Base-by-base conservation (phyloP, 92 coral and sea anemone genomes). In the Phymanthus crucifer region DNA sequence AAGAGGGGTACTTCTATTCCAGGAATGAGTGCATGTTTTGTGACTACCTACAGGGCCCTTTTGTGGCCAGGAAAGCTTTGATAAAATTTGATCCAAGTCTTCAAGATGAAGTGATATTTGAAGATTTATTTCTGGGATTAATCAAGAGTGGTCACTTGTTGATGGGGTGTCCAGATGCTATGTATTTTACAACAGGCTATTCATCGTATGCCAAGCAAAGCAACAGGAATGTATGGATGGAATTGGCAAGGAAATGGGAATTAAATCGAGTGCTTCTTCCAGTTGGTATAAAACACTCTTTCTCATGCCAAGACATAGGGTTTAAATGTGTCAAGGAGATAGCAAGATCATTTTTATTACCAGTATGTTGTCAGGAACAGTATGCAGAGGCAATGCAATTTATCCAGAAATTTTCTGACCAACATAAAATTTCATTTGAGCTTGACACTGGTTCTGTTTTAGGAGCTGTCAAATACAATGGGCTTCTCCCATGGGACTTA, bases 141-240 rank as follows among this genome's bases (percentile, higher is more conserved):
- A 27, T 32, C 11, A 46, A 77, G 48, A 56, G 68, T 18, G 76
- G 66, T 4, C 66, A 50, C 29, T 66, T 86, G 29, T 58, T 69
- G 1, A 68, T 83, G 87, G 83, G 75, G 14, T 88, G 92, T 40
- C 92, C 92, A 32, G 92, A 84, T 71, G 86, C 92, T 31, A 88
- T 88, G 92, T 88, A 74, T 52, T 88, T 88, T 66, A 84, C 80
- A 3, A 73, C 81, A 24, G 92, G 76, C n/a, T 78, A 88, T 38
- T 66, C 29, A 33, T 29, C 74, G 32, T 48, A 40, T 47, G 73
- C 76, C 10, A 83, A 74, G 72, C 21, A 5, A 34, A 27, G 1
- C 3, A 23, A 80, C 32, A 80, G 32, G 71, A 45, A 52, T 10
- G 82, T 67, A 33, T 88, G 91, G 91, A 48, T 40, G 56, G 74